These are phyloP conservation scores for Nasonia longicornis DNA, from an alignment of 1,140 invertebrate genomes.

Conservation along the genomic window DNA sequence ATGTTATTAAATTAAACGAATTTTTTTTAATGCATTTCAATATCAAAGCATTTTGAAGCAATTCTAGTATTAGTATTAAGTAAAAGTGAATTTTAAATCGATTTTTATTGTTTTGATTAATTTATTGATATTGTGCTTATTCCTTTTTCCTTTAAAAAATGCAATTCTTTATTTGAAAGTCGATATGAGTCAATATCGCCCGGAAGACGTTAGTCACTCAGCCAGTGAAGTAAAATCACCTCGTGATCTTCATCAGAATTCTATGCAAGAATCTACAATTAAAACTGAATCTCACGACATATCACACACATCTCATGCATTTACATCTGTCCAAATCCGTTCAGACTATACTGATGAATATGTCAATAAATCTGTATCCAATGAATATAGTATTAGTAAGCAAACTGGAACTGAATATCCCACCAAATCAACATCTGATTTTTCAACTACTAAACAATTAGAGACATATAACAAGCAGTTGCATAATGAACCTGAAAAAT, in stretches of 20 bases:
- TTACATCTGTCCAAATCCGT: conserved; percentile 53
- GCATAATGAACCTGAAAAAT: conserved; percentile 56
- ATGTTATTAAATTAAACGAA: not conserved
- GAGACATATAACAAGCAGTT: conserved; percentile 58
- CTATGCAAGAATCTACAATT: conserved; percentile 57
- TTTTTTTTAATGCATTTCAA: not conserved
- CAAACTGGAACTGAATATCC: conserved; percentile 51
- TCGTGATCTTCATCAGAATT: conserved; percentile 58
- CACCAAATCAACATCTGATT: conserved; percentile 55
- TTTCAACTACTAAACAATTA: conserved; percentile 54
- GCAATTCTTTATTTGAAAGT: conserved; percentile 62
- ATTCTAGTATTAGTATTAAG: not conserved
- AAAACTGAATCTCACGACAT: conserved; percentile 63
- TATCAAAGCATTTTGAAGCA: not conserved
- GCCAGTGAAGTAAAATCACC: conserved; percentile 66
- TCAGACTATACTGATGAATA: conserved; percentile 60
- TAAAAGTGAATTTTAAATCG: not conserved
- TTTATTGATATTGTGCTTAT: too few relatives aligned
- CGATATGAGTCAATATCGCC: conserved; percentile 71
- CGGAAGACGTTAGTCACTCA: conserved; percentile 66
- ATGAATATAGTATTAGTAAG: conserved; percentile 34
- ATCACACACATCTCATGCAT: conserved; percentile 57
- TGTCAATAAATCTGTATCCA: conserved; percentile 31
- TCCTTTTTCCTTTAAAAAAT: conserved; percentile 50
- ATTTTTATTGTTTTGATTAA: not conserved